Evolutionary conservation across 2,113 vertebrate genomes (phyloP), one percentile per base, ranked within the genome.

Genomic region (Delphinus delphis): DNA sequence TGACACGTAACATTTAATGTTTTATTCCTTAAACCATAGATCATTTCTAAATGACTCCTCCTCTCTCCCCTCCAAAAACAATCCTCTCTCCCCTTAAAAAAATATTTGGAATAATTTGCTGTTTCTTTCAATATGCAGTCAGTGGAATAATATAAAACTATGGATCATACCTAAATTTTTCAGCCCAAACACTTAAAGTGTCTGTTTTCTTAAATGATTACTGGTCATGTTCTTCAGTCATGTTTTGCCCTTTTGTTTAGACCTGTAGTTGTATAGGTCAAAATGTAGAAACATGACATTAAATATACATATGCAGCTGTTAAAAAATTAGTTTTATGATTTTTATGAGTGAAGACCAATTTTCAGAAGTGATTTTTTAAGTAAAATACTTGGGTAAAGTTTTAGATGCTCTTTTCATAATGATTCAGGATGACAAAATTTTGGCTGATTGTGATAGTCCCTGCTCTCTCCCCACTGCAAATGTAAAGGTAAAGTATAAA

Each of bases 331-430:
- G 36, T 76, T 73, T 79, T 84, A 7, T 55, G 11, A 82, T 90
- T 90, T 92, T 81, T 83, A 18, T 14, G 65, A 82, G 2, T 74
- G 25, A 81, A 91, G 83, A 80, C 65, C 82, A 10, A 38, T 96
- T 95, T 95, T 73, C 47, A 95, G 33, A 82, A 80, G 58, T 93
- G 26, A 44, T 33, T 93, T 94, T 95, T 55, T 11, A 87, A 36
- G 20, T 95, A 83, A 77, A 33, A 44, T 31, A 47, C 50, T 41
- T 83, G 62, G 13, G 1, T 58, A 63, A 90, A 50, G 8, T 74
- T 10, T 55, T 53, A 71, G 71, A 8, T 73, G 17, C 21, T 60
- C 20, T 88, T 70, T 93, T 96, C 21, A 23, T 58, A 38, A 9
- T 87, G 23, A 44, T 38, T 87, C 47, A 53, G 36, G 60, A n/a